phyloP scores from a whole-genome alignment of 2,797 vertebrate genomes.

The Scarus forsteni region DNA sequence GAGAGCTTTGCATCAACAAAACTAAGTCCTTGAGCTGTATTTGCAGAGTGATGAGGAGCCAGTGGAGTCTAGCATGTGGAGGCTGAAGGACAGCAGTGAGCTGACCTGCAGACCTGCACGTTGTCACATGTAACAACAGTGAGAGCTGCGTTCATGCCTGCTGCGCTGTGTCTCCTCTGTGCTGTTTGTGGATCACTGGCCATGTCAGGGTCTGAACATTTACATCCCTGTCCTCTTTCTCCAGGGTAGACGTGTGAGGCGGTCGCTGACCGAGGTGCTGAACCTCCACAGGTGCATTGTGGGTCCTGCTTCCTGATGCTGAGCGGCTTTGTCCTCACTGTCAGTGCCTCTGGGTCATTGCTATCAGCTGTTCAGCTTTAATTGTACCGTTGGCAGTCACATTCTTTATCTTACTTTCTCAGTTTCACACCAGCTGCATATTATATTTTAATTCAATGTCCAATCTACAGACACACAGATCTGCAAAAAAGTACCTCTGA shows the following conservation, averaged over 20 bases:
- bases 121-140: background rate
- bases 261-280: conserved; percentile 31
- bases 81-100: conserved; percentile 40
- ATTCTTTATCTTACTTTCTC: background rate
- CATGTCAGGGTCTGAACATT: conserved; percentile 17
- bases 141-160: conserved; percentile 18
- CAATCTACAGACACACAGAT: too few relatives aligned
- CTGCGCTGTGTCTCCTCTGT: conserved; percentile 20
- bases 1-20: background rate
- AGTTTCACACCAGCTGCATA: background rate
- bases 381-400: background rate
- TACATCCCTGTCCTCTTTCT: conserved; percentile 17
- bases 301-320: conserved; percentile 5
- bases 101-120: conserved; percentile 35
- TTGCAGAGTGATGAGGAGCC: conserved; percentile 15
- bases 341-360: conserved; percentile 3
- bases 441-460: too few relatives aligned
- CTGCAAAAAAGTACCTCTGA: too few relatives aligned
- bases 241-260: conserved; percentile 22
- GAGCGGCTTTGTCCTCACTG: conserved; percentile 4
- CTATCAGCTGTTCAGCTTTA: background rate
- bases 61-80: background rate
- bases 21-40: conserved; percentile 12
- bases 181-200: conserved; percentile 21
- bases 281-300: conserved; percentile 26